phyloP scores from a whole-genome alignment of 1,140 invertebrate species.

The Halotydeus destructor region DNA sequence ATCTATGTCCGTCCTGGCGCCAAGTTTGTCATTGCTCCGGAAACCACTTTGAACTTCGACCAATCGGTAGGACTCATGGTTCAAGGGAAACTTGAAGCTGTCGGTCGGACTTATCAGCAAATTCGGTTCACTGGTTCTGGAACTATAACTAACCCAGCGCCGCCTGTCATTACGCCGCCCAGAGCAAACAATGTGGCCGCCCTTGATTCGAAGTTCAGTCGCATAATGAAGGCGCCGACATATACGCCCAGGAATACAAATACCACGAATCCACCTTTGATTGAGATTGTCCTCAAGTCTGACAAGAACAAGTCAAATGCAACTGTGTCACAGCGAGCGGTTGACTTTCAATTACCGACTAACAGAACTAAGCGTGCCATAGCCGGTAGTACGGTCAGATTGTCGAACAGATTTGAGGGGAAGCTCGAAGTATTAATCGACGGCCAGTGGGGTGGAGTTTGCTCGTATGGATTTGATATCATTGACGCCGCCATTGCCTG shows the following conservation, averaged over 20 bases:
- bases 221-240: no score
- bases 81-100: slow-evolving; percentile 53
- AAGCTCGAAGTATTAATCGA: slow-evolving; percentile 43
- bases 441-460: slow-evolving; percentile 81
- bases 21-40: slow-evolving; percentile 51
- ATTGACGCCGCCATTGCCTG: slow-evolving; percentile 75
- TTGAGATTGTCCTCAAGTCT: no score
- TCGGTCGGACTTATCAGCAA: slow-evolving; percentile 2
- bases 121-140: slow-evolving; percentile 2
- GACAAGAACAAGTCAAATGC: no score
- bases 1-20: slow-evolving; percentile 72
- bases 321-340: no score
- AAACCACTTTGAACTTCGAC: slow-evolving; percentile 56
- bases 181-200: no score
- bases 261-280: no score
- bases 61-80: slow-evolving; percentile 90
- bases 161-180: no score
- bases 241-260: no score
- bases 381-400: slow-evolving; percentile 14
- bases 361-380: no score
- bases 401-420: slow-evolving; percentile 23
- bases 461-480: slow-evolving; percentile 87
- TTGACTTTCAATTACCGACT: no score
- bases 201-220: no score
- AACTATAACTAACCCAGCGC: no score